A percentile compares a stretch with the other conserved stretches of the same genome.
These are phyloP conservation scores for Aldrovandia affinis DNA, from an alignment of 2,797 vertebrate species.

Conservation along the genomic window DNA sequence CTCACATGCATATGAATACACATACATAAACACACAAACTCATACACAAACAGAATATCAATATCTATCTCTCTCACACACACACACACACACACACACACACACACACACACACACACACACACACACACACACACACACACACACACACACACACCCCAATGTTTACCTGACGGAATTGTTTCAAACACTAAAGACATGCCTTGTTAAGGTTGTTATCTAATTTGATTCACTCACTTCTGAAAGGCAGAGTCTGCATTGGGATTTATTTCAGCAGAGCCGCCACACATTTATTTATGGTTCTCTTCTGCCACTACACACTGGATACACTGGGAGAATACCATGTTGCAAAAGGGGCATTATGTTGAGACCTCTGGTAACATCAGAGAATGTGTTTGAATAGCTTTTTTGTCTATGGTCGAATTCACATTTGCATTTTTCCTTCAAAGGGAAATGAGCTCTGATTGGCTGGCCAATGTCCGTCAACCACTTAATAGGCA, in stretches of 20 bases:
- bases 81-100: not conserved
- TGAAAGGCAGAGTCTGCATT: not conserved
- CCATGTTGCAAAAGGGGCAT: not conserved
- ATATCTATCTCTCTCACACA: no score
- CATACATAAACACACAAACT: not conserved
- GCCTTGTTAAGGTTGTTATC: not conserved
- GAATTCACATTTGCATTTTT: not conserved
- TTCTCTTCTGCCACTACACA: not conserved
- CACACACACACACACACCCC: not conserved
- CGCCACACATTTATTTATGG: not conserved
- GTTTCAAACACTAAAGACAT: not conserved
- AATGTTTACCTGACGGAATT: not conserved
- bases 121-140: not conserved
- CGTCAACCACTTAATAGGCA: not conserved
- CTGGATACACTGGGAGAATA: not conserved
- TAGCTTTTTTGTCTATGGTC: not conserved
- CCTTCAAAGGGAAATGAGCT: not conserved
- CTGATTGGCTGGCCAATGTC: not conserved
- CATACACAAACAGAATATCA: not conserved
- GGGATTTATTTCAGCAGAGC: not conserved
- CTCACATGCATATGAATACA: no score
- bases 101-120: slow-evolving; percentile 1
- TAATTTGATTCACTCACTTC: not conserved
- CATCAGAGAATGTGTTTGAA: not conserved
- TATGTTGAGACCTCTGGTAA: not conserved